A percentile compares a stretch with the other conserved stretches of the same genome.
Conservation (phyloP, 2,113 vertebrate species). For the Catharus fuscescens region DNA sequence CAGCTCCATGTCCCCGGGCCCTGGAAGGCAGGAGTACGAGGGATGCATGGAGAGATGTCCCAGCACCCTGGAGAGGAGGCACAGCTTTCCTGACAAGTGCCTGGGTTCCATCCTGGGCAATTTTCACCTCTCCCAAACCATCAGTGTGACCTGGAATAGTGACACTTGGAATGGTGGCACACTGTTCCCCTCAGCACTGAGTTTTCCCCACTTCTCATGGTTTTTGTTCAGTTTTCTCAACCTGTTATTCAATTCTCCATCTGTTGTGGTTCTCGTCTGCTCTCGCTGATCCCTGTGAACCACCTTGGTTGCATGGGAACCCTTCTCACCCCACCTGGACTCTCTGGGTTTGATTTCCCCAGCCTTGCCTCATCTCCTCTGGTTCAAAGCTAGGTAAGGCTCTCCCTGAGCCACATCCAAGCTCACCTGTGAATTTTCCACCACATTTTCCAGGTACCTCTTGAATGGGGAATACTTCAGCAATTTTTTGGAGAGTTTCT, state of each 20-base stretch:
- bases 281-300: not conserved
- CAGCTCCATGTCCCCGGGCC: not conserved
- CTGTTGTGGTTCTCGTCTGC: not conserved
- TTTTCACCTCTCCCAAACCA: not conserved
- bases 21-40: not conserved
- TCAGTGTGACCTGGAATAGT: not conserved
- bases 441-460: slow-evolving; percentile 77
- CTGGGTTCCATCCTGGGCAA: not conserved
- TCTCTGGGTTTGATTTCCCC: not conserved
- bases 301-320: not conserved
- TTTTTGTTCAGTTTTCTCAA: not conserved
- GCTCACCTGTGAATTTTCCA: slow-evolving; percentile 74
- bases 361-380: not conserved
- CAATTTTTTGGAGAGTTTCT: slow-evolving; percentile 57
- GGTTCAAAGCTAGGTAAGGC: not conserved
- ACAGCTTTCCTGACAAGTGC: not conserved
- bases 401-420: rapidly evolving
- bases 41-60: rapidly evolving
- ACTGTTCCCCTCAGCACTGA: not conserved
- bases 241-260: not conserved
- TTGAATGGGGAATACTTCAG: slow-evolving; percentile 72
- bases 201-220: not conserved
- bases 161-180: not conserved
- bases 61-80: too few relatives aligned
- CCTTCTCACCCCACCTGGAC: not conserved